Evolutionary conservation across 2,797 vertebrate species (phyloP).

Genomic region (Lagorchestes hirsutus): DNA sequence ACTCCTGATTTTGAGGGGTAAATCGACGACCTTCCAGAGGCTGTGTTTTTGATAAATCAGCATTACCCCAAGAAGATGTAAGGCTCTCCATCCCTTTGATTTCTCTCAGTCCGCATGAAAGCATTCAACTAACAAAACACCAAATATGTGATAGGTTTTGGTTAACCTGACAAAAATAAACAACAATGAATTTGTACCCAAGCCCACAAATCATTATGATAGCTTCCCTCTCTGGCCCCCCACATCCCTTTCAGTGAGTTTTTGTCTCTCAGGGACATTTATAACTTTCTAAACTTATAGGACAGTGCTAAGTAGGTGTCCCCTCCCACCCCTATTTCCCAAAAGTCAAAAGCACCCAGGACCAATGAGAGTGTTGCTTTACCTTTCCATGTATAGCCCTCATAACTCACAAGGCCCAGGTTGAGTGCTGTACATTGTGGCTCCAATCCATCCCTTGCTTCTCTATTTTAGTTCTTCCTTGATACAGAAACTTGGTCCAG

Average conservation of each 20-base stretch:
- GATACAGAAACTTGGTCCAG: neutral
- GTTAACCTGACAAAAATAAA: neutral
- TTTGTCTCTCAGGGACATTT: neutral
- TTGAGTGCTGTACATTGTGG: neutral
- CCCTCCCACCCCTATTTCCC: neutral
- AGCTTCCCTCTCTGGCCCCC: neutral
- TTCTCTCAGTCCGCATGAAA: neutral
- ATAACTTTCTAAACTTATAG: neutral
- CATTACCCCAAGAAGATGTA: neutral
- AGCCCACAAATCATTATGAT: neutral
- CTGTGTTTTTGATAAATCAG: neutral
- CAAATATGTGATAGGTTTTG: neutral
- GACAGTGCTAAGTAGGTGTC: neutral
- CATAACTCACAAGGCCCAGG: too few species aligned
- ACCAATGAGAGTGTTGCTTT: neutral
- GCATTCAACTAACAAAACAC: neutral
- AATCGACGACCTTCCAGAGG: neutral
- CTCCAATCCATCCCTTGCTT: neutral
- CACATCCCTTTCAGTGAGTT: neutral
- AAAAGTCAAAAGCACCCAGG: neutral
- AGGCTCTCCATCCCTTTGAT: neutral
- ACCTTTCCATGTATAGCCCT: neutral
- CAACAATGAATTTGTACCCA: neutral
- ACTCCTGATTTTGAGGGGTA: neutral
- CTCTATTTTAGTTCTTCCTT: neutral